Conservation (phyloP, 2,113 vertebrate species). For the Rana temporaria region DNA sequence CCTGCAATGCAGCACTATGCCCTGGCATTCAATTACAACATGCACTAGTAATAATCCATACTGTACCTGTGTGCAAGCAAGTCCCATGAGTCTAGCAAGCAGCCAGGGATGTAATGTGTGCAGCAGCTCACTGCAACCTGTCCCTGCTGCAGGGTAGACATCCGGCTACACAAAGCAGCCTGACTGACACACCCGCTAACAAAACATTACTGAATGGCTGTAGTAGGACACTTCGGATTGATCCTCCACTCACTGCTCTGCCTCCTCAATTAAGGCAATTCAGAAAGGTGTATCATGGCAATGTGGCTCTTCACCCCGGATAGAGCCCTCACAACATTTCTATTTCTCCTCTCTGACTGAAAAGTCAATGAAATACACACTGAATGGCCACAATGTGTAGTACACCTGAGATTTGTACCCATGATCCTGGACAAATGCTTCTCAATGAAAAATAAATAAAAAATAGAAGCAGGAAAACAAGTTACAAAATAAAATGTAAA, state of each 20-base stretch:
- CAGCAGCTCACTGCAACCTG: slow-evolving; percentile 31
- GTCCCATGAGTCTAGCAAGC: background rate
- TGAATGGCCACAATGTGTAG: no score
- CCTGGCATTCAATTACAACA: background rate
- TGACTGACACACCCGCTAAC: slow-evolving; percentile 48
- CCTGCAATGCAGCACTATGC: slow-evolving; percentile 39
- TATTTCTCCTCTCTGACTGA: no score
- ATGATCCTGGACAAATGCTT: no score
- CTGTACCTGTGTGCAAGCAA: slow-evolving; percentile 5
- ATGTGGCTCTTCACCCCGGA: no score
- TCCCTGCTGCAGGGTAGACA: slow-evolving; percentile 6
- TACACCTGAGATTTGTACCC: no score
- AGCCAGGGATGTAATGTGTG: background rate
- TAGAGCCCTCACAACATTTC: no score
- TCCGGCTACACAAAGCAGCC: slow-evolving; percentile 29
- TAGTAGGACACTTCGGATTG: background rate
- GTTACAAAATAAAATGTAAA: no score
- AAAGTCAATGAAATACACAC: no score
- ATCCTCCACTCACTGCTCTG: background rate
- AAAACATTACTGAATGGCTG: slow-evolving; percentile 14
- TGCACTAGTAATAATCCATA: background rate
- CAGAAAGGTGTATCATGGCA: no score
- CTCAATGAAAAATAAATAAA: no score
- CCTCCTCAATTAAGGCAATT: background rate
- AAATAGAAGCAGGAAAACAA: no score